These are phyloP conservation scores for Dicyrtoma fusca DNA, from an alignment of 2,888 invertebrate genomes.

Conservation along the genomic window DNA sequence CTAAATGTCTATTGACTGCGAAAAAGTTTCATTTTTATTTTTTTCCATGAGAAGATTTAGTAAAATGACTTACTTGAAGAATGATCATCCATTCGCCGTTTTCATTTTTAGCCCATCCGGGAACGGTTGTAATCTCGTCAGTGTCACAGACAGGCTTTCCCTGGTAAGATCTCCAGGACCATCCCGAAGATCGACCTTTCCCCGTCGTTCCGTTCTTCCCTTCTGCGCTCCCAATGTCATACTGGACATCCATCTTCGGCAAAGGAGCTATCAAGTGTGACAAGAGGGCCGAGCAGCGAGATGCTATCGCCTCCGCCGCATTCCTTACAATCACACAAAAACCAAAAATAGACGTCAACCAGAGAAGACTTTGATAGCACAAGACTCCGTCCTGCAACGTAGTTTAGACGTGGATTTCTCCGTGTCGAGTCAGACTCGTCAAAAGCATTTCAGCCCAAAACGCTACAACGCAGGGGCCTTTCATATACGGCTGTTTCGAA, in stretches of 20 bases:
- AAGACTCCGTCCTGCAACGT: too few species aligned
- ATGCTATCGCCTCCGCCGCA: slow-evolving; percentile 52
- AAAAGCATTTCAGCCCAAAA: too few species aligned
- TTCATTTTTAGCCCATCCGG: slow-evolving; percentile 56
- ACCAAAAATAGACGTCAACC: slow-evolving; percentile 7
- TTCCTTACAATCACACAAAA: slow-evolving; percentile 26
- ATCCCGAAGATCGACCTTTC: slow-evolving; percentile 42
- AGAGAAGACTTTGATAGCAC: not conserved
- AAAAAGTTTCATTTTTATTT: too few species aligned
- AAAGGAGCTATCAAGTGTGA: slow-evolving; percentile 56
- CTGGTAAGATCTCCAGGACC: slow-evolving; percentile 53
- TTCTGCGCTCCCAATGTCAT: slow-evolving; percentile 38
- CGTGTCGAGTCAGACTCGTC: too few species aligned
- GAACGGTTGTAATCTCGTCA: slow-evolving; percentile 53
- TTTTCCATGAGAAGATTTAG: not conserved
- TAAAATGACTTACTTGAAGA: slow-evolving; percentile 49
- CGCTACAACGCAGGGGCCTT: too few species aligned
- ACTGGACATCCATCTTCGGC: slow-evolving; percentile 54
- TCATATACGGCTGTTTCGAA: too few species aligned
- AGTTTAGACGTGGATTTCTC: too few species aligned
- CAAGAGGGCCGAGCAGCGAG: slow-evolving; percentile 53
- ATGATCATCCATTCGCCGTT: slow-evolving; percentile 55
- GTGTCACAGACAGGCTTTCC: slow-evolving; percentile 56
- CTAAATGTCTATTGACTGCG: too few species aligned
- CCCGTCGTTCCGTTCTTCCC: not conserved